phyloP scores from a whole-genome alignment of 2,113 vertebrate genomes.

The Notiomystis cincta region DNA sequence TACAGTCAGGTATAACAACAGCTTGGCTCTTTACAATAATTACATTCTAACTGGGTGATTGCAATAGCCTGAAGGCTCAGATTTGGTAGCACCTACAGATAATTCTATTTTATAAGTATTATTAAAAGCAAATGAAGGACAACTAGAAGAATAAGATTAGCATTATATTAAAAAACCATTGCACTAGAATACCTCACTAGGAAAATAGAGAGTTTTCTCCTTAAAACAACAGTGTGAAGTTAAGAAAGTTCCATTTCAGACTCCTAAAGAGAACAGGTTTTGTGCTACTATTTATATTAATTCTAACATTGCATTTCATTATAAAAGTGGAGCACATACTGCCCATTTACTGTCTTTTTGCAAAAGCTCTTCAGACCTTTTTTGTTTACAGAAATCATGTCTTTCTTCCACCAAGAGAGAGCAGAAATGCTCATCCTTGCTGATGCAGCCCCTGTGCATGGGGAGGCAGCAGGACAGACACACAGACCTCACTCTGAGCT shows the following conservation, averaged over 20 bases:
- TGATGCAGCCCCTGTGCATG: fast-evolving
- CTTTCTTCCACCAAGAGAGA: background rate
- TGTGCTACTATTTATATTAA: background rate
- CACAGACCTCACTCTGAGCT: background rate
- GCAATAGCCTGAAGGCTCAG: slow-evolving; percentile 13
- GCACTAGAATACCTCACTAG: background rate
- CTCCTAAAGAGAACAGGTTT: background rate
- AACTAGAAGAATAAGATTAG: slow-evolving; percentile 6
- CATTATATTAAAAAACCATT: background rate
- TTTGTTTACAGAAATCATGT: background rate
- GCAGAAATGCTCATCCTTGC: background rate
- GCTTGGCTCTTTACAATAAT: slow-evolving; percentile 21
- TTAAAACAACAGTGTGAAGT: background rate
- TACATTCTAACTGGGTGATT: slow-evolving; percentile 13
- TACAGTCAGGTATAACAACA: background rate
- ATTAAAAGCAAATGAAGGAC: slow-evolving; percentile 50
- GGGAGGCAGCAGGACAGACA: background rate
- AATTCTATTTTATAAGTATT: slow-evolving; percentile 27
- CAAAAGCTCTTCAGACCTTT: background rate
- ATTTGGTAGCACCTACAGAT: slow-evolving; percentile 31
- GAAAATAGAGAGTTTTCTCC: background rate
- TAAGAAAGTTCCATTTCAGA: background rate
- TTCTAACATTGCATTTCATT: background rate
- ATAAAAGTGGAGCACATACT: background rate
- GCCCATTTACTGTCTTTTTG: background rate